Base-by-base conservation (phyloP, 2,888 invertebrate species). In the Girardia tigrina region DNA sequence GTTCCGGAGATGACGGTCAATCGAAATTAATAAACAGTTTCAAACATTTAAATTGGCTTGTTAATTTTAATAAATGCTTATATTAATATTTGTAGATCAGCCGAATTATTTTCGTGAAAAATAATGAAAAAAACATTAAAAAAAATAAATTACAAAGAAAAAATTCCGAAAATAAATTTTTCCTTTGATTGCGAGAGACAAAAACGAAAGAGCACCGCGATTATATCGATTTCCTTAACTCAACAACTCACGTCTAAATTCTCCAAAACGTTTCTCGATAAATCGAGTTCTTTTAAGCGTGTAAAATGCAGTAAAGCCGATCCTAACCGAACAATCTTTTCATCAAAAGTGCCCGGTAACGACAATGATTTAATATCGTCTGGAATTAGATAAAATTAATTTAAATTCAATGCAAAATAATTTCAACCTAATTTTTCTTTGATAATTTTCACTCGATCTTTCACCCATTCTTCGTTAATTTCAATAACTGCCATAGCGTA, bases 211-310 rank as follows among this genome's bases (percentile, higher is more conserved):
- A n/a, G n/a, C n/a, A n/a, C 26, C 2, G 6, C 23, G 26, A 26
- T 1, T 2, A 2, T 20, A 16, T 20, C 6, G 29, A 71, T 26
- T 16, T 26, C 8, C 2, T 27, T 36, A 36, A 36, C 8, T 12
- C 8, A 12, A 12, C 4, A 12, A 78, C 75, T 77, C 77, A 82
- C 82, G 78, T 79, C 79, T 12, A 83, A 77, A 77, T 79, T 79
- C 26, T 80, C 78, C 14, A 84, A 78, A 72, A 81, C 80, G 79
- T 84, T 84, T 70, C 84, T 79, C 20, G 83, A 84, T 12, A 84
- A 79, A 77, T 84, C 84, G 26, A 84, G 79, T 20, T 80, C 78
- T 77, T 84, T 83, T 4, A 84, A 80, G 23, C 83, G 79, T 28
- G 81, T 77, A 78, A 84, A 84, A n/a, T 70, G 20, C 6, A 26